Percentiles rank a stretch among this genome's conserved stretches.
phyloP scores from a whole-genome alignment of 2,797 vertebrate genomes.

The Momotus momota region DNA sequence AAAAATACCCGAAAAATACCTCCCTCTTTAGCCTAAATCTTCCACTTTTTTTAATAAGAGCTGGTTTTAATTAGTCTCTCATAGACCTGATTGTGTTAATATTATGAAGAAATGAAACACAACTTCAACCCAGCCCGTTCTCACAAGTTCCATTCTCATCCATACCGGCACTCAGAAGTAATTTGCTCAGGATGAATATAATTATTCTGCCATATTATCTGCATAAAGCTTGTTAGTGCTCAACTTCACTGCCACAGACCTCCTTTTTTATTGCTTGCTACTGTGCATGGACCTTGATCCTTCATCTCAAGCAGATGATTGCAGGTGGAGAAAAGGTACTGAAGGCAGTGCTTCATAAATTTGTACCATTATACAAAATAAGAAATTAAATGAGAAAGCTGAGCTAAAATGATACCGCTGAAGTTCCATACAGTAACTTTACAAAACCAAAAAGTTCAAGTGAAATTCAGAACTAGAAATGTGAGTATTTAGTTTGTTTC shows the following conservation, averaged over 20 bases:
- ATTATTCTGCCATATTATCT: neutral
- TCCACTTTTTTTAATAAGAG: neutral
- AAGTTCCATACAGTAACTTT: neutral
- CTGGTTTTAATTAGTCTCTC: neutral
- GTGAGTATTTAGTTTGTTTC: neutral
- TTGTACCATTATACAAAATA: neutral
- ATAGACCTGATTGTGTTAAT: neutral
- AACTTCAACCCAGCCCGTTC: neutral
- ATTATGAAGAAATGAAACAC: neutral
- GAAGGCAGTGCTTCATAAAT: neutral
- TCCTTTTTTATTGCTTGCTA: neutral
- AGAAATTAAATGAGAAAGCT: neutral
- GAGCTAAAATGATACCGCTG: neutral
- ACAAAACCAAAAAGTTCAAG: neutral
- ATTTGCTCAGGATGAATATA: neutral
- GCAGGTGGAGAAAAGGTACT: neutral
- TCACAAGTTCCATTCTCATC: neutral
- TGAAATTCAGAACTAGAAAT: neutral
- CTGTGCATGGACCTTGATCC: neutral
- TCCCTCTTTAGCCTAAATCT: neutral
- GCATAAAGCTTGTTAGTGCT: neutral
- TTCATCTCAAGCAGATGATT: neutral
- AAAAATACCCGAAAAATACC: neutral
- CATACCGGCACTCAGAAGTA: neutral
- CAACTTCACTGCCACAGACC: neutral